Percentiles rank a stretch among this genome's conserved stretches.
Conservation (phyloP, 2,113 vertebrate genomes). For the Etheostoma cragini region DNA sequence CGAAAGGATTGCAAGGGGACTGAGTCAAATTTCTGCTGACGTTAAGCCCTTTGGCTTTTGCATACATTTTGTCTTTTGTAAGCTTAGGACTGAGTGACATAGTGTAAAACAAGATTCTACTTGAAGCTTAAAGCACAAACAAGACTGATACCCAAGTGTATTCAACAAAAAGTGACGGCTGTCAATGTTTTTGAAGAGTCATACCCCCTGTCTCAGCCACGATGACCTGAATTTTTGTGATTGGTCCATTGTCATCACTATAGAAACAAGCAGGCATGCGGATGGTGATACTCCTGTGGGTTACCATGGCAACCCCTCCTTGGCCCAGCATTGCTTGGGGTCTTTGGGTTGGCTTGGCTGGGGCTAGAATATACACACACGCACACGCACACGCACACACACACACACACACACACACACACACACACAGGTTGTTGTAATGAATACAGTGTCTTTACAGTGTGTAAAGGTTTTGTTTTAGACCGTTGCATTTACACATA, state of each 20-base stretch:
- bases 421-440: conserved; percentile 2
- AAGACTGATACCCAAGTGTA: conserved; percentile 14
- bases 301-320: conserved; percentile 88
- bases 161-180: conserved; percentile 53
- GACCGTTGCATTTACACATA: conserved; percentile 4
- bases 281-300: conserved; percentile 92
- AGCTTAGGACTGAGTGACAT: conserved; percentile 21
- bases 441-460: neutral
- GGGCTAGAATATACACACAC: conserved; percentile 79
- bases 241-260: conserved; percentile 94
- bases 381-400: neutral
- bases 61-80: conserved; percentile 21
- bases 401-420: conserved; percentile 36
- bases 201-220: conserved; percentile 94
- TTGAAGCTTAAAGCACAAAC: conserved; percentile 17
- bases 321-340: conserved; percentile 87
- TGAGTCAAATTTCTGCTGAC: conserved; percentile 32
- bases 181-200: conserved; percentile 60
- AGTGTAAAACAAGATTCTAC: conserved; percentile 36
- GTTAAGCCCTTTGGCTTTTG: conserved; percentile 22
- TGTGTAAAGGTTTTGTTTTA: conserved; percentile 13
- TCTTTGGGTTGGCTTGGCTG: conserved; percentile 88
- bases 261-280: conserved; percentile 95
- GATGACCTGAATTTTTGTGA: conserved; percentile 94
- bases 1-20: neutral